Evolutionary conservation across 2,797 vertebrate genomes (phyloP), one percentile per base, ranked within the genome.

Genomic region (Sebastes variabilis): DNA sequence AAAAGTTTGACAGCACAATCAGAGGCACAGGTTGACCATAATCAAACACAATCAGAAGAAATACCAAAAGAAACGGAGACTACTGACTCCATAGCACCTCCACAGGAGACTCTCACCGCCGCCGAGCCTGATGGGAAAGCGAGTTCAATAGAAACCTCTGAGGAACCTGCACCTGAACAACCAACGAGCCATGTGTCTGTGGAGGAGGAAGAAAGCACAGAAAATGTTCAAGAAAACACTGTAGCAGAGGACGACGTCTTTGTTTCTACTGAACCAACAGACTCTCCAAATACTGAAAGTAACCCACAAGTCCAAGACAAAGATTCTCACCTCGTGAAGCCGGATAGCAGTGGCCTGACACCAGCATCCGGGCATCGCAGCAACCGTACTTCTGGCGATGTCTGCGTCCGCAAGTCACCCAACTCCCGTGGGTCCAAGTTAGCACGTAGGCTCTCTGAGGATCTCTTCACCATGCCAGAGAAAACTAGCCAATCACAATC

Each of bases 391-490:
- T 93, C 93, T 3, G 82, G 72, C 1, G 95, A 96, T 34, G 70
- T 93, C 60, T 75, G 93, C 6, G 55, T 95, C 30, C 87, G 93
- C 64, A 94, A 84, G 86, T 86, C 93, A 2, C 92, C 95, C 72
- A 89, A 38, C 78, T 91, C 93, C 16, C 85, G 68, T 4, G 83
- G 77, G 6, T 86, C 90, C 59, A 89, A 86, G 42, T 72, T 86
- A 38, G 64, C 90, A 2, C 93, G 82, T 8, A 92, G 80, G 30
- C 91, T 86, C 38, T 86, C 92, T 2, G 87, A 91, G 54, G 92
- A 94, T 77, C 87, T 95, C 9, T 96, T 96, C 78, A 94, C n/a
- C 12, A 59, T 85, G 56, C 95, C 94, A 2, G 77, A 86, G 66
- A 87, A 87, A 66, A 34, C 56, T 0, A 55, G 34, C 64, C 84